These are phyloP conservation scores for Solen grandis DNA, from an alignment of 1,140 invertebrate species.

Conservation along the genomic window DNA sequence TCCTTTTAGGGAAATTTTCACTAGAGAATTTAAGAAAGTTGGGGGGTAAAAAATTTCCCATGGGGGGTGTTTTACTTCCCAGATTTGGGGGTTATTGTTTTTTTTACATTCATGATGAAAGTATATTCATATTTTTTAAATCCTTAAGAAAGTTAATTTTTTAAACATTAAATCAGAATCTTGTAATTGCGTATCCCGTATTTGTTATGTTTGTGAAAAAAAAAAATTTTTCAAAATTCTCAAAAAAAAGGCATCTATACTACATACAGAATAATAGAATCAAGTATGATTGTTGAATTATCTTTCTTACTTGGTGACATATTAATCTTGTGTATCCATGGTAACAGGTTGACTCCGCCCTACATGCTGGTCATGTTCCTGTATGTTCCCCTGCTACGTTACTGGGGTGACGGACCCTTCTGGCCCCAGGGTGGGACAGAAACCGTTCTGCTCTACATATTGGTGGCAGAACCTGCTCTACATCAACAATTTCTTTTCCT, in stretches of 20 bases:
- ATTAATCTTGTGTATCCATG: too few relatives aligned
- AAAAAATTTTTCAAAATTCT: too few relatives aligned
- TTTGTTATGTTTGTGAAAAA: too few relatives aligned
- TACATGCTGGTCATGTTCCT: conserved; percentile 91
- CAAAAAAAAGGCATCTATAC: too few relatives aligned
- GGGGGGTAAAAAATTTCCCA: conserved; percentile 46
- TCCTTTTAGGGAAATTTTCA: conserved; percentile 83
- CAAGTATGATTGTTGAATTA: too few relatives aligned
- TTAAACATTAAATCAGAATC: too few relatives aligned
- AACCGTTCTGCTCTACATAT: conserved; percentile 83
- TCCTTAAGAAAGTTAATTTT: too few relatives aligned
- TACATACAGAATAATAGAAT: too few relatives aligned
- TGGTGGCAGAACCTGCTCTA: conserved; percentile 93
- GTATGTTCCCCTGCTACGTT: conserved; percentile 86
- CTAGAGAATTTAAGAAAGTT: conserved; percentile 80
- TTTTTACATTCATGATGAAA: too few relatives aligned
- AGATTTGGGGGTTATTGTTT: conserved; percentile 64
- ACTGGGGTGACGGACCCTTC: conserved; percentile 84
- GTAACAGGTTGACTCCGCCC: conserved; percentile 86
- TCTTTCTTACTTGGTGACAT: too few relatives aligned
- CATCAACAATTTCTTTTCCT: conserved; percentile 89
- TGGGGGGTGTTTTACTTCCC: conserved; percentile 60
- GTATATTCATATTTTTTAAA: too few relatives aligned
- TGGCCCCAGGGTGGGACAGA: conserved; percentile 60
- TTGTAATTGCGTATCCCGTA: too few relatives aligned